Percentiles rank a stretch among this genome's conserved stretches.
These are phyloP conservation scores for Ischnus inquisitorius DNA, from an alignment of 2,888 invertebrate species.

Conservation along the genomic window DNA sequence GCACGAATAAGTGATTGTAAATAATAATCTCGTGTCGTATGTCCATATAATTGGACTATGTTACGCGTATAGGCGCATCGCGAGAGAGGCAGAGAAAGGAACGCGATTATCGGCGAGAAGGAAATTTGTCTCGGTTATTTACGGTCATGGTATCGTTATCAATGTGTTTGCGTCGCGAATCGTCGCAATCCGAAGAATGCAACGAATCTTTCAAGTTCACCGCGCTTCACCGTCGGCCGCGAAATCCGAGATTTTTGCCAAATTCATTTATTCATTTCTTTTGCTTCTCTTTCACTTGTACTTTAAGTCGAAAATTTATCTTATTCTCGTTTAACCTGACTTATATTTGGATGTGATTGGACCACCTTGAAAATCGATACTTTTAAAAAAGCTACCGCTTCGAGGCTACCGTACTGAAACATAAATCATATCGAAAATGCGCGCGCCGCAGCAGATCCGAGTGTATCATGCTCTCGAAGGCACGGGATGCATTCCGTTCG, in stretches of 20 bases:
- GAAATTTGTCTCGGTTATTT: slow-evolving; percentile 26
- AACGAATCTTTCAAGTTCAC: background rate
- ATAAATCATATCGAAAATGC: slow-evolving; percentile 11
- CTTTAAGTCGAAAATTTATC: background rate
- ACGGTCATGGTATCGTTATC: slow-evolving; percentile 11
- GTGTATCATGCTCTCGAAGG: background rate
- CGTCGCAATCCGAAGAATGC: background rate
- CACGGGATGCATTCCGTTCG: background rate
- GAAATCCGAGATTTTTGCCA: background rate
- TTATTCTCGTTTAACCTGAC: background rate
- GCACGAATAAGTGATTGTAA: slow-evolving; percentile 59
- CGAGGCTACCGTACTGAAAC: slow-evolving; percentile 1
- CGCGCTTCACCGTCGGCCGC: background rate
- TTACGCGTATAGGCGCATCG: background rate
- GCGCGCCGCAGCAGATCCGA: background rate
- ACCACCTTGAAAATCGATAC: background rate
- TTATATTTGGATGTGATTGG: background rate
- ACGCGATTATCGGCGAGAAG: background rate
- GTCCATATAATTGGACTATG: slow-evolving; percentile 34
- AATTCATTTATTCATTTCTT: background rate
- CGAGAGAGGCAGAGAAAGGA: background rate
- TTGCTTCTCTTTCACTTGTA: background rate
- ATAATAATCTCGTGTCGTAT: slow-evolving; percentile 36
- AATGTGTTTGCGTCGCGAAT: slow-evolving; percentile 18
- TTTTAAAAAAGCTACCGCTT: background rate